Evolutionary conservation across 1,140 invertebrate species (phyloP).

Genomic region (Bombus balteatus): DNA sequence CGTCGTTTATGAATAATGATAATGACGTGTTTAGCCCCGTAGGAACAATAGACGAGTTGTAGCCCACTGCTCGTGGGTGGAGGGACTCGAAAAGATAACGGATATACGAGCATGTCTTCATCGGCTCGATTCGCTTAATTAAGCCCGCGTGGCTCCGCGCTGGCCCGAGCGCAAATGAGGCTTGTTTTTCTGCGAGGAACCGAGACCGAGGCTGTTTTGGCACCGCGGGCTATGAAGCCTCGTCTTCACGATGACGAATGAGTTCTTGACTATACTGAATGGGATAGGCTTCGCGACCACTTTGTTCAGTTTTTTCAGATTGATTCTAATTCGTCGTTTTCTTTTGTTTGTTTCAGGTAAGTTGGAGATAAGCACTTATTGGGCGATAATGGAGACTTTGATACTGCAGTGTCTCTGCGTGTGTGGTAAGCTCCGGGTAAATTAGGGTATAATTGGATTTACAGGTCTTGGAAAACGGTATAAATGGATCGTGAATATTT

Average conservation of each 20-base stretch:
- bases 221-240: not conserved
- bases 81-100: conserved; percentile 66
- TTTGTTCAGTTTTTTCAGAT: not conserved
- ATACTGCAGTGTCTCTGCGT: no score
- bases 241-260: conserved; percentile 34
- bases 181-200: conserved; percentile 32
- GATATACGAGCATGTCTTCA: conserved; percentile 64
- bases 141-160: conserved; percentile 51
- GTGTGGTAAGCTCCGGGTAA: no score
- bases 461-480: no score
- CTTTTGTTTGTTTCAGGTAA: conserved; percentile 41
- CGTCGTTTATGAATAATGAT: conserved; percentile 71
- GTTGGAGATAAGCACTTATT: not conserved
- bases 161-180: conserved; percentile 45
- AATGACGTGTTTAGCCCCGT: conserved; percentile 65
- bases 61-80: conserved; percentile 6
- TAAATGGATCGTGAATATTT: no score
- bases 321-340: not conserved
- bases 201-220: not conserved
- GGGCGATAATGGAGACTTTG: not conserved
- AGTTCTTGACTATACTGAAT: not conserved
- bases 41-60: conserved; percentile 69
- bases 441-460: no score
- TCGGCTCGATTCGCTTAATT: conserved; percentile 58
- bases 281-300: not conserved